These are phyloP conservation scores for Mystacornis crossleyi DNA, from an alignment of 2,113 vertebrate genomes.

Conservation along the genomic window DNA sequence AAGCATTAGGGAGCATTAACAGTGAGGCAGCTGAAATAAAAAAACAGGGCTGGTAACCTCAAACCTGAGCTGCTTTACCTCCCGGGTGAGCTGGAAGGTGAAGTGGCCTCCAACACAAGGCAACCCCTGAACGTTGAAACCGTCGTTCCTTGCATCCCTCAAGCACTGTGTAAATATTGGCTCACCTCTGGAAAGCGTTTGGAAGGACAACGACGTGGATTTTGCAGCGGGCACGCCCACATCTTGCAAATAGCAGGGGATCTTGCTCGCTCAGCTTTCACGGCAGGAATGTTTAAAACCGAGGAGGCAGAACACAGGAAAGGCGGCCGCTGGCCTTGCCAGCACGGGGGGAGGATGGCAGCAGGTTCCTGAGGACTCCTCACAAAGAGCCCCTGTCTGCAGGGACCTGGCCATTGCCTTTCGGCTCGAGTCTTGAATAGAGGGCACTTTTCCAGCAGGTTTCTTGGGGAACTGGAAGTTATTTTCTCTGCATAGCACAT, in stretches of 20 bases:
- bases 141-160: neutral
- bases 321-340: neutral
- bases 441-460: slow-evolving; percentile 1
- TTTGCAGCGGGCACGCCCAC: slow-evolving; percentile 5
- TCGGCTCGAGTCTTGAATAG: neutral
- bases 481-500: neutral
- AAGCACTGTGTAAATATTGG: slow-evolving; percentile 10
- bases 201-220: neutral
- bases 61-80: neutral
- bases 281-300: neutral
- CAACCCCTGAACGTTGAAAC: neutral
- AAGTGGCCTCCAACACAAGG: neutral
- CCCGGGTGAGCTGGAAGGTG: neutral
- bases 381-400: slow-evolving; percentile 52
- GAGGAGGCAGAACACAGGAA: neutral
- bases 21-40: neutral
- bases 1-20: neutral
- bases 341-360: neutral
- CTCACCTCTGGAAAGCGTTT: neutral
- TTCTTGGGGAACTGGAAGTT: neutral
- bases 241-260: neutral
- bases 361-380: neutral
- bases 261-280: neutral
- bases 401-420: neutral
- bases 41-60: neutral